Conservation (phyloP, 2,797 vertebrate species). For the Steatocranus sp. region DNA sequence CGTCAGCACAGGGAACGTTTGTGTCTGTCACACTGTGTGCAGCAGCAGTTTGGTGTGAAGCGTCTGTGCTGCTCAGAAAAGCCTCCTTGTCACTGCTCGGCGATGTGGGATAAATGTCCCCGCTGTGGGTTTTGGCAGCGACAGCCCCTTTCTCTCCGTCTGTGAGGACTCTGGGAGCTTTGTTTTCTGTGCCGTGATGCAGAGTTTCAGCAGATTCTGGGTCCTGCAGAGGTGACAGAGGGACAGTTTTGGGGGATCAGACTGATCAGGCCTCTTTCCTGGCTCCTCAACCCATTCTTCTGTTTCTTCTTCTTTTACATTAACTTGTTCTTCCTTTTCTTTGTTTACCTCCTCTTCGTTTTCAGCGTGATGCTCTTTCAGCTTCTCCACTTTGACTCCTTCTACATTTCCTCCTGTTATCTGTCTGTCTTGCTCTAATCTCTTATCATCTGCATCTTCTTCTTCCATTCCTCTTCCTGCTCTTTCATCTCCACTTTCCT, state of each 20-base stretch:
- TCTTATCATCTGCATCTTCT: neutral
- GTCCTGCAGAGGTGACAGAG: neutral
- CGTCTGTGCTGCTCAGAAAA: neutral
- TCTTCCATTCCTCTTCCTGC: neutral
- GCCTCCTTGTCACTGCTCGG: constrained; percentile 9
- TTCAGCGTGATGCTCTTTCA: neutral
- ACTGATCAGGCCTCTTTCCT: neutral
- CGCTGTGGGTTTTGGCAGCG: neutral
- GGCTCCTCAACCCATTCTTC: neutral
- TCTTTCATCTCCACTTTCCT: neutral
- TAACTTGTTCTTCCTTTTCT: neutral
- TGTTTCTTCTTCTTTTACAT: neutral
- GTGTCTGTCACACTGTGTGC: neutral
- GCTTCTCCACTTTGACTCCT: neutral
- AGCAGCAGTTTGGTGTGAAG: neutral
- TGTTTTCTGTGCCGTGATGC: neutral
- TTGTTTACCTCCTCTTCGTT: neutral
- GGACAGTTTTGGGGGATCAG: neutral
- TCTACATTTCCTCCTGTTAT: neutral
- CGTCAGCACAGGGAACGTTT: neutral
- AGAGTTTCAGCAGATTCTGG: neutral
- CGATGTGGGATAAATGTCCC: constrained; percentile 12
- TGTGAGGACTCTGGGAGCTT: neutral
- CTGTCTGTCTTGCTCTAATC: neutral
- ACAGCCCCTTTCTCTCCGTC: neutral